These are phyloP conservation scores for Lycaena phlaeas DNA, from an alignment of 2,888 invertebrate species.

Conservation along the genomic window DNA sequence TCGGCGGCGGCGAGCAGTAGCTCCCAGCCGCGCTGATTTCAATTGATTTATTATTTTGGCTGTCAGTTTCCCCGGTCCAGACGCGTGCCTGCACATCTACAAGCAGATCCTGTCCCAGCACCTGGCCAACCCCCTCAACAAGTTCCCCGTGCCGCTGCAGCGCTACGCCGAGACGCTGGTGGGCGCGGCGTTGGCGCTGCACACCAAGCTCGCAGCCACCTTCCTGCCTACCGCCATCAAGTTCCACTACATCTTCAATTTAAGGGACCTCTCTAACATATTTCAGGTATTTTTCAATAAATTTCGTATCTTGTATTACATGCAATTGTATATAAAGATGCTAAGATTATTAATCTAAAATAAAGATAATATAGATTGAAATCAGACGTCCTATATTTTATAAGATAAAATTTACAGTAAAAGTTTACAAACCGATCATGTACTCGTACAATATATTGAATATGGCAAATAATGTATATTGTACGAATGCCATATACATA, in stretches of 20 bases:
- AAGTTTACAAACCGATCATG: no score
- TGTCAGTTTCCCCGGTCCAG: slow-evolving; percentile 84
- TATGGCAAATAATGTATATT: no score
- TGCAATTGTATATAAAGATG: no score
- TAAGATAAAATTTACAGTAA: no score
- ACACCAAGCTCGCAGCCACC: slow-evolving; percentile 79
- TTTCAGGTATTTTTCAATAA: slow-evolving; percentile 92
- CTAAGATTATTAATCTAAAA: no score
- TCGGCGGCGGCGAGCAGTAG: no score
- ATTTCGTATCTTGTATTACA: no score
- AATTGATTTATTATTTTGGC: slow-evolving; percentile 5
- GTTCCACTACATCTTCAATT: slow-evolving; percentile 95
- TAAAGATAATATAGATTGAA: no score
- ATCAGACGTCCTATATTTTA: no score
- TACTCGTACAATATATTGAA: no score
- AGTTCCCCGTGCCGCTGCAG: slow-evolving; percentile 75
- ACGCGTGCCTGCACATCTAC: slow-evolving; percentile 89
- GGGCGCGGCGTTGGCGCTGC: slow-evolving; percentile 81
- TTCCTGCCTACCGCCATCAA: slow-evolving; percentile 95
- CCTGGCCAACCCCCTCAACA: slow-evolving; percentile 75
- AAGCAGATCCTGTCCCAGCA: slow-evolving; percentile 87
- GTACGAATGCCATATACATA: no score
- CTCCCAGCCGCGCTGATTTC: no score
- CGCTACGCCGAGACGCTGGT: slow-evolving; percentile 77
- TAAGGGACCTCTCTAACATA: slow-evolving; percentile 93